These are phyloP conservation scores for Liasis olivaceus DNA, from an alignment of 2,797 vertebrate genomes.

Conservation along the genomic window DNA sequence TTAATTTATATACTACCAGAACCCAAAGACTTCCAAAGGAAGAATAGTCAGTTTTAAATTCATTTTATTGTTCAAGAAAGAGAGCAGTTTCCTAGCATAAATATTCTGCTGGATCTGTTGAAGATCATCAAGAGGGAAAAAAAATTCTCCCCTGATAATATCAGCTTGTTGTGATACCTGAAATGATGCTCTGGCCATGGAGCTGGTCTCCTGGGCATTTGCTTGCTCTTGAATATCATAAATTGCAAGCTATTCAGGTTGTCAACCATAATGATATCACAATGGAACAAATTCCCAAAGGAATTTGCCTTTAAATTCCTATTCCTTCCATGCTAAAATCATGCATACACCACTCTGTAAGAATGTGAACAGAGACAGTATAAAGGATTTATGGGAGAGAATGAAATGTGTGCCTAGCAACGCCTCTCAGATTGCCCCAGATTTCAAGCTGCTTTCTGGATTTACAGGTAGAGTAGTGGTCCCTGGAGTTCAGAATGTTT, in stretches of 20 bases:
- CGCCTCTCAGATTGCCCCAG: slow-evolving; percentile 3
- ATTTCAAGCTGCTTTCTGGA: not conserved
- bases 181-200: slow-evolving; percentile 3
- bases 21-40: slow-evolving; percentile 2
- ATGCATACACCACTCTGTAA: slow-evolving; percentile 7
- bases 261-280: slow-evolving; percentile 24
- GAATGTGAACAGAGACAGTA: not conserved
- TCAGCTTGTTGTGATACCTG: slow-evolving; percentile 37
- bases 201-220: slow-evolving; percentile 7
- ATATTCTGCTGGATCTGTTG: slow-evolving; percentile 40
- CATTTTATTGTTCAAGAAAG: slow-evolving; percentile 13
- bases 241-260: slow-evolving; percentile 29
- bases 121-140: slow-evolving; percentile 37
- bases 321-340: not conserved
- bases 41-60: slow-evolving; percentile 1
- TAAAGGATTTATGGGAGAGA: not conserved
- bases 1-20: not conserved
- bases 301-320: slow-evolving; percentile 1
- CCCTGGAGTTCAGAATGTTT: not conserved
- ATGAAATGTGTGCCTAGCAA: slow-evolving; percentile 24
- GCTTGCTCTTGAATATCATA: slow-evolving; percentile 34
- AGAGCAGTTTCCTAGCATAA: slow-evolving; percentile 29
- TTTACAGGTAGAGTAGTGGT: slow-evolving; percentile 6
- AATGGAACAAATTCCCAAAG: slow-evolving; percentile 1
- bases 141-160: slow-evolving; percentile 17